Percentiles rank a stretch among this genome's conserved stretches.
phyloP scores from a whole-genome alignment of 1,140 invertebrate species.

The Dinoponera quadriceps region DNA sequence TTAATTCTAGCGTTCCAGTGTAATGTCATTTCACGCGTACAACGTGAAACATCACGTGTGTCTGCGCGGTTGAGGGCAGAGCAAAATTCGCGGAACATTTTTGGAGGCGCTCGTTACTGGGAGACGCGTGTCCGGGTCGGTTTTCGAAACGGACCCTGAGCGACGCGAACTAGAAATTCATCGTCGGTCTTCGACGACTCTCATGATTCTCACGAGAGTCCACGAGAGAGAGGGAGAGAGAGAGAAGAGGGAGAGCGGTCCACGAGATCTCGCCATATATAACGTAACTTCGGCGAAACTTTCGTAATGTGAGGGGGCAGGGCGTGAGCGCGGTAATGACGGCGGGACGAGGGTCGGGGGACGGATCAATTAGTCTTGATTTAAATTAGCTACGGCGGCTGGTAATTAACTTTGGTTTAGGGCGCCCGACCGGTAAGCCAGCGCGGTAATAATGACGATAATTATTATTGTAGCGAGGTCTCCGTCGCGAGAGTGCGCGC shows the following conservation, averaged over 20 bases:
- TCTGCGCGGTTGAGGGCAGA: too few relatives aligned
- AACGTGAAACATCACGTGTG: too few relatives aligned
- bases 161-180: constrained; percentile 17
- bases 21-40: too few relatives aligned
- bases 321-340: constrained; percentile 61
- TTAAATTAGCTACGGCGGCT: constrained; percentile 80
- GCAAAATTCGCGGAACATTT: not conserved
- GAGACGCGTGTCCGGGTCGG: not conserved
- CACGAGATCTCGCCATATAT: constrained; percentile 41
- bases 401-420: constrained; percentile 82
- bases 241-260: not conserved
- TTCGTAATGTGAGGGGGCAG: constrained; percentile 74
- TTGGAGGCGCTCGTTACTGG: not conserved
- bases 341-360: constrained; percentile 26
- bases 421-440: constrained; percentile 67
- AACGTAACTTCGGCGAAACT: constrained; percentile 79
- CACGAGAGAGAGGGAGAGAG: not conserved
- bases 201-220: constrained; percentile 14
- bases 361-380: constrained; percentile 83
- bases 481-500: constrained; percentile 25
- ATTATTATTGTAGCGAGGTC: constrained; percentile 67
- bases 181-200: not conserved
- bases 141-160: not conserved
- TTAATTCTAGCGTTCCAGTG: too few relatives aligned
- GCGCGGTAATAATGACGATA: constrained; percentile 74